A percentile compares a stretch with the other conserved stretches of the same genome.
Conservation (phyloP, 2,113 vertebrate genomes). For the Rana temporaria region DNA sequence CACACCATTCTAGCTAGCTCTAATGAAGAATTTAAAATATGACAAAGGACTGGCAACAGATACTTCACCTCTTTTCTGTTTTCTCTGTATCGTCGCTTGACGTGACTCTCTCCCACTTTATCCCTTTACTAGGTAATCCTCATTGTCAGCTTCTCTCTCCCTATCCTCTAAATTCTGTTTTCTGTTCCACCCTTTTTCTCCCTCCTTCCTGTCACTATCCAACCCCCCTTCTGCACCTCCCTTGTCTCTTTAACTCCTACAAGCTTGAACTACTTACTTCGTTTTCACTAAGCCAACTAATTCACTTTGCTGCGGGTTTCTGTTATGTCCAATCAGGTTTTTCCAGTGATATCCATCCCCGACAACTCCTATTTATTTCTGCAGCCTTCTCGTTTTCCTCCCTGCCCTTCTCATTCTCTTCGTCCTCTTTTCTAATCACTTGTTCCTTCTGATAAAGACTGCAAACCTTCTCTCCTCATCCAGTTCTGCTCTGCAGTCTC, state of each 20-base stretch:
- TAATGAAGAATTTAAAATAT: not conserved
- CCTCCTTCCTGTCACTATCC: slow-evolving; percentile 55
- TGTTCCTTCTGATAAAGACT: too few species aligned
- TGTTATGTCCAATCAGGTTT: slow-evolving; percentile 16
- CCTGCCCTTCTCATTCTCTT: not conserved
- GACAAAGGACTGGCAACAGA: not conserved
- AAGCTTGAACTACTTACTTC: slow-evolving; percentile 62
- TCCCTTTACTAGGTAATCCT: slow-evolving; percentile 30
- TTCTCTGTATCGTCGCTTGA: not conserved
- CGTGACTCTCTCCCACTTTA: slow-evolving; percentile 11
- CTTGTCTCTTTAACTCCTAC: slow-evolving; percentile 58
- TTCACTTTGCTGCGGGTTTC: not conserved
- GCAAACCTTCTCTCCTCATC: too few species aligned
- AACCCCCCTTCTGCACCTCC: slow-evolving; percentile 42
- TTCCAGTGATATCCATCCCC: slow-evolving; percentile 21
- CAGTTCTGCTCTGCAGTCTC: too few species aligned
- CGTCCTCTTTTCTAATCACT: not conserved
- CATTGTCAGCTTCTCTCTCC: slow-evolving; percentile 32
- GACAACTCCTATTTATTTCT: not conserved
- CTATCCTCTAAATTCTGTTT: slow-evolving; percentile 51
- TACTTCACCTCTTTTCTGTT: not conserved
- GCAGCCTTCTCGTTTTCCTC: not conserved
- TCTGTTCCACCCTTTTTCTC: slow-evolving; percentile 40
- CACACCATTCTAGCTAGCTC: not conserved
- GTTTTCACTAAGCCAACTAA: slow-evolving; percentile 8